These are phyloP conservation scores for Amphipoea oculea DNA, from an alignment of 2,888 invertebrate species.

Conservation along the genomic window DNA sequence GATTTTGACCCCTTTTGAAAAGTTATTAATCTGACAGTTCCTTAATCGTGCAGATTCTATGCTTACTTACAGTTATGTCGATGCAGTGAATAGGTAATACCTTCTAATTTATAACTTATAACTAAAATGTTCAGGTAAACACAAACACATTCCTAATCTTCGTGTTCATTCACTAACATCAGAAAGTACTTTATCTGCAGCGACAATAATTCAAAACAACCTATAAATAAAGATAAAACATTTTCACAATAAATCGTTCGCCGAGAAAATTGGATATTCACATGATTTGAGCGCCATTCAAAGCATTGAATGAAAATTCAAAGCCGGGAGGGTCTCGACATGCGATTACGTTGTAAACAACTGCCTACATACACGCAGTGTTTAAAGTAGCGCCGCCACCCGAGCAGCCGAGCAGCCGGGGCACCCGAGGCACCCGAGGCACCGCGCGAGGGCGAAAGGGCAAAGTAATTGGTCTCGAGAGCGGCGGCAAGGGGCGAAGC, in stretches of 20 bases:
- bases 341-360: conserved; percentile 87
- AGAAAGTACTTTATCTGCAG: conserved; percentile 19
- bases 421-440: conserved; percentile 35
- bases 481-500: conserved; percentile 64
- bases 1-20: background rate
- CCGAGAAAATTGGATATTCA: conserved; percentile 70
- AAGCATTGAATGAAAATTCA: conserved; percentile 77
- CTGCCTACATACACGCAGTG: conserved; percentile 79
- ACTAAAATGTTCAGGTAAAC: background rate
- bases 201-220: conserved; percentile 32
- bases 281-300: conserved; percentile 78
- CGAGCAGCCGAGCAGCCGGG: background rate
- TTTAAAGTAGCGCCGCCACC: conserved; percentile 78
- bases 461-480: conserved; percentile 77
- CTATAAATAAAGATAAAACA: conserved; percentile 54
- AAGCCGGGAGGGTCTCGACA: conserved; percentile 68
- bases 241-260: conserved; percentile 56
- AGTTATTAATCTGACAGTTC: background rate
- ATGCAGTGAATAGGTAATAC: background rate
- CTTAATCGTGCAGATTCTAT: background rate
- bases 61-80: background rate
- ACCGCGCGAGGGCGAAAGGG: conserved; percentile 72
- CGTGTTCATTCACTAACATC: background rate
- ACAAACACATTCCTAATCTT: background rate
- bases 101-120: background rate